Percentiles rank a stretch among this genome's conserved stretches.
These are phyloP conservation scores for Platyrinchus mystaceus DNA, from an alignment of 2,797 vertebrate genomes.

Conservation along the genomic window DNA sequence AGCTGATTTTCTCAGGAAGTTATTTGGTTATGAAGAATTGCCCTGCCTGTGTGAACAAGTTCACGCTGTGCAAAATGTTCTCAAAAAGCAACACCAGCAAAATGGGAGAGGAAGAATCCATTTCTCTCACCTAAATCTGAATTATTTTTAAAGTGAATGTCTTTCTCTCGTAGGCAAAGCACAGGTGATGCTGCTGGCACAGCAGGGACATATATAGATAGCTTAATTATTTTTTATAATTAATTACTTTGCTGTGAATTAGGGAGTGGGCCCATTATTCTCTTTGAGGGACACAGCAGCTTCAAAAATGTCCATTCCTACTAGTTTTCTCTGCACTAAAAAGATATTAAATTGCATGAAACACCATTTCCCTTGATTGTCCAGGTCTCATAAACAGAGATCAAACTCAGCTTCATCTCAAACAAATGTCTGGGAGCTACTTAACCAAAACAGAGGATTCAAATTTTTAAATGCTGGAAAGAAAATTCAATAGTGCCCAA, in stretches of 20 bases:
- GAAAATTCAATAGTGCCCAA: not conserved
- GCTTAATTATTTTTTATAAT: not conserved
- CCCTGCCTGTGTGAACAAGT: conserved; percentile 62
- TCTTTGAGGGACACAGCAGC: not conserved
- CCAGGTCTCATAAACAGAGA: not conserved
- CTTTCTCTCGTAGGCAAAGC: not conserved
- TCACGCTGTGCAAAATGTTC: not conserved
- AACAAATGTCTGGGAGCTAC: not conserved
- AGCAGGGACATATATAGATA: not conserved
- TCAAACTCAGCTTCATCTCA: not conserved
- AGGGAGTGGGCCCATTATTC: not conserved
- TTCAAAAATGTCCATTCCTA: not conserved
- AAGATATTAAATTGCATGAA: not conserved
- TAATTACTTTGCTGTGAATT: not conserved
- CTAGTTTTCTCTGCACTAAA: not conserved
- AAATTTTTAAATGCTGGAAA: not conserved
- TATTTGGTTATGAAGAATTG: conserved; percentile 28
- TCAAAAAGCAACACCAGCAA: not conserved
- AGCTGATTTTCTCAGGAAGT: conserved; percentile 40
- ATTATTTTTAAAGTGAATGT: not conserved
- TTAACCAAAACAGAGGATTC: not conserved
- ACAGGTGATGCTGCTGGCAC: not conserved
- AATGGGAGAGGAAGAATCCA: not conserved
- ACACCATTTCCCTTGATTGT: not conserved
- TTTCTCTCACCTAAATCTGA: not conserved